Percentiles rank a stretch among this genome's conserved stretches.
phyloP scores from a whole-genome alignment of 2,888 invertebrate genomes.

The Drosophila gaucha region DNA sequence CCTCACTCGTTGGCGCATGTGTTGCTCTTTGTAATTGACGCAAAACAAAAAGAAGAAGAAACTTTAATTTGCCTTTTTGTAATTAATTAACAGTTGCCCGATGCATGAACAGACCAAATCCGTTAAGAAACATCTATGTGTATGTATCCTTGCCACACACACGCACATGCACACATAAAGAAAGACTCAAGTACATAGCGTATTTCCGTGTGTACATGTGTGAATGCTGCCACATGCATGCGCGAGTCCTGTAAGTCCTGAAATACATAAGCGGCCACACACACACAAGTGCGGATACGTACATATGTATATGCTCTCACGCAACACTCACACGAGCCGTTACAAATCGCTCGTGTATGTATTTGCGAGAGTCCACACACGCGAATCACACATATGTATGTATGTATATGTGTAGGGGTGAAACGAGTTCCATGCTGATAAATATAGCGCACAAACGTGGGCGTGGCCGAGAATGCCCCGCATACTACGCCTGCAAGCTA shows the following conservation, averaged over 20 bases:
- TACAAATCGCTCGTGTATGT: slow-evolving; percentile 31
- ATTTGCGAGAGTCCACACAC: slow-evolving; percentile 34
- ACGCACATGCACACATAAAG: not conserved
- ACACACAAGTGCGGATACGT: slow-evolving; percentile 2
- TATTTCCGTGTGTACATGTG: slow-evolving; percentile 10
- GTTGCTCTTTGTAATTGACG: slow-evolving; percentile 35
- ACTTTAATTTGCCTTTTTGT: slow-evolving; percentile 67
- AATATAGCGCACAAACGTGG: slow-evolving; percentile 45
- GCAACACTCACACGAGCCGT: slow-evolving; percentile 17
- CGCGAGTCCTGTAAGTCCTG: slow-evolving; percentile 50
- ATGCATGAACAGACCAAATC: slow-evolving; percentile 32
- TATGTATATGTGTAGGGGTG: slow-evolving; percentile 43
- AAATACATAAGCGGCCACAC: slow-evolving; percentile 46
- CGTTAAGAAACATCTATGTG: slow-evolving; percentile 13
- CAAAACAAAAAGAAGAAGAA: slow-evolving; percentile 38
- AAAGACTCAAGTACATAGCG: not conserved
- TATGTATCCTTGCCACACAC: slow-evolving; percentile 7
- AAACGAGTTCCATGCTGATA: slow-evolving; percentile 51
- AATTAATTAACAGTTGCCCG: slow-evolving; percentile 64
- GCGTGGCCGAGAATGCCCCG: slow-evolving; percentile 54
- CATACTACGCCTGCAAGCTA: slow-evolving; percentile 27
- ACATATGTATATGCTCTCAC: slow-evolving; percentile 22
- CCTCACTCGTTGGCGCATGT: not conserved
- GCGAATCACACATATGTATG: slow-evolving; percentile 5
- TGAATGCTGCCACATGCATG: slow-evolving; percentile 44